Evolutionary conservation across 2,888 invertebrate genomes (phyloP).

Genomic region (Lasioglossum leucozonium): DNA sequence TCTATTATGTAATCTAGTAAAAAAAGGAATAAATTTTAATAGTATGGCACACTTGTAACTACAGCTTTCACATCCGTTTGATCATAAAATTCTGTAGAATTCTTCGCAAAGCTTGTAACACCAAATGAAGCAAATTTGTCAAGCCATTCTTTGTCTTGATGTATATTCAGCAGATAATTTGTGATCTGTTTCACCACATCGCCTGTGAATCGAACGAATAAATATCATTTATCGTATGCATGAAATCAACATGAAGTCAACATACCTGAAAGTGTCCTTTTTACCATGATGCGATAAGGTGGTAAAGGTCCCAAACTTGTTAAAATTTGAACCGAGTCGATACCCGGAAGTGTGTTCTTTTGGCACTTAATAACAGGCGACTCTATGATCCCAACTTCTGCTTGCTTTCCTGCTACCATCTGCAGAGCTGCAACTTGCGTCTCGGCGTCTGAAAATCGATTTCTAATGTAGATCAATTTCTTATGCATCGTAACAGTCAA

Average conservation of each 20-base stretch:
- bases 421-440: slow-evolving; percentile 77
- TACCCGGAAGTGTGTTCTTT: slow-evolving; percentile 70
- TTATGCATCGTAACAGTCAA: not conserved
- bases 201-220: slow-evolving; percentile 51
- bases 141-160: slow-evolving; percentile 71
- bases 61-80: slow-evolving; percentile 69
- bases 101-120: slow-evolving; percentile 74
- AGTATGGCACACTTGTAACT: slow-evolving; percentile 76
- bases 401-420: slow-evolving; percentile 79
- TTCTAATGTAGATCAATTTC: not conserved
- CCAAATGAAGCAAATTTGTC: slow-evolving; percentile 75
- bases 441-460: slow-evolving; percentile 71
- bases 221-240: slow-evolving; percentile 10
- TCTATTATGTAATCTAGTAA: slow-evolving; percentile 10
- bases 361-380: slow-evolving; percentile 77
- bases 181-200: slow-evolving; percentile 68
- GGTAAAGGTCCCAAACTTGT: slow-evolving; percentile 89
- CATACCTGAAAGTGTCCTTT: slow-evolving; percentile 86
- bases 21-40: slow-evolving; percentile 58
- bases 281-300: slow-evolving; percentile 88
- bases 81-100: slow-evolving; percentile 69
- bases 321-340: slow-evolving; percentile 82
- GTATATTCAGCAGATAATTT: slow-evolving; percentile 69
- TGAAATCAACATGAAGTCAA: not conserved
- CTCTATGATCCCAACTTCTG: slow-evolving; percentile 77